phyloP scores from a whole-genome alignment of 2,888 invertebrate genomes.

The Brenthis daphne region DNA sequence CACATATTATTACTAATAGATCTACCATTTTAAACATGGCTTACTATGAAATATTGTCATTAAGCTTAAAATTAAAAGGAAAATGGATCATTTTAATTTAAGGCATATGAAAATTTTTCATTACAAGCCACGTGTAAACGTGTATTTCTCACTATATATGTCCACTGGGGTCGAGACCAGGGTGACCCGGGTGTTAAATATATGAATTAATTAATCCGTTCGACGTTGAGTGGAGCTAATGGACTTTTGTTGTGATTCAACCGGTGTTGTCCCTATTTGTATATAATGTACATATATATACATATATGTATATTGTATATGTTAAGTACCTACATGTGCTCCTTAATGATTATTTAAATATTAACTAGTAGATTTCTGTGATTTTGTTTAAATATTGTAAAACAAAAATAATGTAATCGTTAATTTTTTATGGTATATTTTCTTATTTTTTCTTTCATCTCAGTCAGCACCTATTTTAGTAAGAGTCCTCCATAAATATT shows the following conservation, averaged over 20 bases:
- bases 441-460: no score
- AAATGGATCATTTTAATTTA: no score
- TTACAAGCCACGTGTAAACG: neutral
- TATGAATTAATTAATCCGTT: slow-evolving; percentile 38
- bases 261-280: slow-evolving; percentile 1
- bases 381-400: no score
- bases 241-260: slow-evolving; percentile 38
- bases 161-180: slow-evolving; percentile 7
- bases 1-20: no score
- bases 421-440: no score
- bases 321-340: neutral
- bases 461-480: no score
- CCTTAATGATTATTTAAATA: neutral
- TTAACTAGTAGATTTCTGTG: no score
- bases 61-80: no score
- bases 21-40: no score
- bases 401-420: no score
- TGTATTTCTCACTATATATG: slow-evolving; percentile 15
- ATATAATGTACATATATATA: neutral
- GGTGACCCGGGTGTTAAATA: slow-evolving; percentile 31
- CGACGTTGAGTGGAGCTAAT: slow-evolving; percentile 30
- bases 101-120: slow-evolving; percentile 2
- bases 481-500: no score
- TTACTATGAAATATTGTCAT: no score
- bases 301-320: neutral